Base-by-base conservation (phyloP, 2,797 vertebrate species). In the Acrocephalus scirpaceus region DNA sequence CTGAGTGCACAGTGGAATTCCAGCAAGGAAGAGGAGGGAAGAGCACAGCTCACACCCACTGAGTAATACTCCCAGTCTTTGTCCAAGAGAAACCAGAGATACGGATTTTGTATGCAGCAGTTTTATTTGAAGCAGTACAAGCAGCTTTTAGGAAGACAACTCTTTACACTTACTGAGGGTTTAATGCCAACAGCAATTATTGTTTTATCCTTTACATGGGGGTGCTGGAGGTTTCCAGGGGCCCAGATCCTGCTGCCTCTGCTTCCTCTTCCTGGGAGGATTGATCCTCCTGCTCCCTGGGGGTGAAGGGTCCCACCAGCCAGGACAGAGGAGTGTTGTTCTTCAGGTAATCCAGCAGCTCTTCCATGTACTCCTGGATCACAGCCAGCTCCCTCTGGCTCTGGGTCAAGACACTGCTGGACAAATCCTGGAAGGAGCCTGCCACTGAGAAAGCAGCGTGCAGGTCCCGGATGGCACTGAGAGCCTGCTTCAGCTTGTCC, bases 251-350 rank as follows among this genome's bases (percentile, higher is more conserved):
- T 71, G 13, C 17, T 40, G 15, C 13, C 23, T 45, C 61, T 8
- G 2, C 40, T 6, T 30, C n/a, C 16, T 90, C 6, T 42, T 74
- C 50, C n/a, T 70, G 38, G 3, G 34, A 86, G 26, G 42, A 6
- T 1, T 19, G 27, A 22, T 60, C 40, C 20, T 56, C 19, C 12
- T 58, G 14, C 25, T 53, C n/a, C 32, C 29, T 67, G 11, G 98
- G 98, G 12, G 94, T 97, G 50, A 99, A 99, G 8, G 98, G 98
- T 79, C 98, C 98, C 72, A 99, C 98, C 78, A 99, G 91, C 98
- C 98, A 99, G 95, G 98, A 98, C 36, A 98, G 97, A 10, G 98
- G 98, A 2, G 91, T 97, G 96, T 98, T 99, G 95, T 97, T 96
- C 13, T 98, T 95, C 4, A 99, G 97, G 95, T 98, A 99, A 10